Evolutionary conservation across 2,888 invertebrate species (phyloP), one percentile per base, ranked within the genome.

Genomic region (Lissonota sp.): DNA sequence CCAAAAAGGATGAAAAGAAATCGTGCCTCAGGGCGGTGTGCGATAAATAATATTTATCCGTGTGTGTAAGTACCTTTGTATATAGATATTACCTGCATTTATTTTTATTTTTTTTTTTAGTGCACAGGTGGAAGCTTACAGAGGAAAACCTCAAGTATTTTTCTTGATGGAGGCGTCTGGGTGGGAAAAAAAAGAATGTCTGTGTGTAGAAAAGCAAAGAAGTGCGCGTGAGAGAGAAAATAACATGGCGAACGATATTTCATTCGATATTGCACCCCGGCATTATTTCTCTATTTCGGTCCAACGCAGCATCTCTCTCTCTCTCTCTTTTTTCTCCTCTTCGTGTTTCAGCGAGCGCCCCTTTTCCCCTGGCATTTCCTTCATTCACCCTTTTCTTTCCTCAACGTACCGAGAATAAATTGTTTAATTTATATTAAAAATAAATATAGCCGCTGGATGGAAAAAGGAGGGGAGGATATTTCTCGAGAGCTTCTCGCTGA

Each of bases 401-500:
- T 84, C 75, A 75, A 72, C 81, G 80, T 83, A 90, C 93, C 80
- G 81, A 84, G 91, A 93, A 93, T 93, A 93, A 93, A 93, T 93
- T 93, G 93, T 93, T 93, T 93, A 93, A 93, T 93, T 93, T 93
- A 92, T 91, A 92, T 92, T 92, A 92, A 92, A 92, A 92, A 92
- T 92, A 92, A 92, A 88, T 86, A 87, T 85, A 86, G 84, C 84
- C 81, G 71, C 71, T 76, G 79, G 83, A 26, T 26, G 26, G 26
- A 26, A 26, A 3, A 26, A 26, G 26, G 3, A 3, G 26, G 51
- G 14, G 53, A 53, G 53, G 14, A n/a, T n/a, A n/a, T 26, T 26
- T 26, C 83, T 63, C 86, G 84, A 81, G 83, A 88, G 86, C 90
- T 88, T 87, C 91, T 88, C 88, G 90, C 90, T 90, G 91, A 90